Conservation (phyloP, 2,888 invertebrate species). For the Phyllotreta cruciferae region DNA sequence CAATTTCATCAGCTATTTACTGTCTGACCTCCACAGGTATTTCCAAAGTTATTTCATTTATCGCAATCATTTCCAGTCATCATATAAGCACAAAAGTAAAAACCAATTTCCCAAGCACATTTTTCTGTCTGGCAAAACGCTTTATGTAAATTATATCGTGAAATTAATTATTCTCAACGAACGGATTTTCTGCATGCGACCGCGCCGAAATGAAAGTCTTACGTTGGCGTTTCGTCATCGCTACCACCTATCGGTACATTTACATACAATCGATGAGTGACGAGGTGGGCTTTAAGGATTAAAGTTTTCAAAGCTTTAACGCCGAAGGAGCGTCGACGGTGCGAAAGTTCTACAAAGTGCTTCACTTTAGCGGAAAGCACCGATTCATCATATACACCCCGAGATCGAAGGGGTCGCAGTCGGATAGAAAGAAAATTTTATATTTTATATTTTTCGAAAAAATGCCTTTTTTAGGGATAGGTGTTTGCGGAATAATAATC, state of each 20-base stretch:
- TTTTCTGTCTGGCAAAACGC: no score
- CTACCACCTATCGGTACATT: conserved; percentile 27
- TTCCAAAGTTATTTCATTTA: no score
- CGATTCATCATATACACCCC: conserved; percentile 46
- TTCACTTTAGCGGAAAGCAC: conserved; percentile 44
- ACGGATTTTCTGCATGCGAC: no score
- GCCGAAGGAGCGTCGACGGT: conserved; percentile 42
- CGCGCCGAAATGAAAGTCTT: conserved; percentile 33
- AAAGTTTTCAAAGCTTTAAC: conserved; percentile 30
- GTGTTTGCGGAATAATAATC: not conserved
- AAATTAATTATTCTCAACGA: no score
- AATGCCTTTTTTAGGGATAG: not conserved
- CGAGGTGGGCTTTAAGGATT: conserved; percentile 47
- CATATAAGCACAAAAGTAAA: no score
- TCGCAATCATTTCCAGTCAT: no score
- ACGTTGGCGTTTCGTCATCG: conserved; percentile 41
- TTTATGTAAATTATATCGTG: no score
- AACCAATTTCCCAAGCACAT: no score
- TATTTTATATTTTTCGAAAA: not conserved
- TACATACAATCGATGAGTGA: conserved; percentile 50
- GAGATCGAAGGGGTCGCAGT: conserved; percentile 5
- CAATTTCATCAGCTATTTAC: no score
- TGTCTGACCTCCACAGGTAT: no score
- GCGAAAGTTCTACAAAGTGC: conserved; percentile 49
- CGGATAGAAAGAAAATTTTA: not conserved